These are phyloP conservation scores for Drosophila seguyi DNA, from an alignment of 1,140 invertebrate species.

Conservation along the genomic window DNA sequence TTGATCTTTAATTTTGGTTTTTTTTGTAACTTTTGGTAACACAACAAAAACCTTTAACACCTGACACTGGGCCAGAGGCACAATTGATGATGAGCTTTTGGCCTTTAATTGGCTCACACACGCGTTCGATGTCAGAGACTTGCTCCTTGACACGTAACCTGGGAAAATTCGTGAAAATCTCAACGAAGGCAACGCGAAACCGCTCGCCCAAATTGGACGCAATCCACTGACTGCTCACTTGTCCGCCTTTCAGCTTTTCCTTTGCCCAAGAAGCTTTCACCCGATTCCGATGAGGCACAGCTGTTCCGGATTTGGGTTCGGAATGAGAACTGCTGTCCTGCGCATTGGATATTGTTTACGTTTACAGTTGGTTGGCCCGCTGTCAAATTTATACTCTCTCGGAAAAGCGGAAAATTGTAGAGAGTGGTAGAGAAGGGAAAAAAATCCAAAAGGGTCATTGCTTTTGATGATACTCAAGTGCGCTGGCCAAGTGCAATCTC, in stretches of 20 bases:
- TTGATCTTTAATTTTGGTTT: slow-evolving; percentile 21
- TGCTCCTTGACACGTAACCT: slow-evolving; percentile 52
- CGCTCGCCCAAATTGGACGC: slow-evolving; percentile 58
- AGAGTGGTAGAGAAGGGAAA: slow-evolving; percentile 1
- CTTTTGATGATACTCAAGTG: slow-evolving; percentile 48
- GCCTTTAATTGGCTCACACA: slow-evolving; percentile 33
- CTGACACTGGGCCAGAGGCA: slow-evolving; percentile 16
- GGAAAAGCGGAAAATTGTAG: slow-evolving; percentile 4
- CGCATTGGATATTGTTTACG: slow-evolving; percentile 75
- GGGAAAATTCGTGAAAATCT: slow-evolving; percentile 11
- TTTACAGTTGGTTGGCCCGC: slow-evolving; percentile 67
- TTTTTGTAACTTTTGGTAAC: slow-evolving; percentile 1
- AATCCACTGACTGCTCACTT: slow-evolving; percentile 77
- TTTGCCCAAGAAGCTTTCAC: slow-evolving; percentile 53
- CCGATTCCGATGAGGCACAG: slow-evolving; percentile 22
- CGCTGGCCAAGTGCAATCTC: slow-evolving; percentile 44
- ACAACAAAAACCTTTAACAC: slow-evolving; percentile 14
- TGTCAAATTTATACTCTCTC: slow-evolving; percentile 24
- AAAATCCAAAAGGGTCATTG: slow-evolving; percentile 26
- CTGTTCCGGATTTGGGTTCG: slow-evolving; percentile 27
- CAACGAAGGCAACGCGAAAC: slow-evolving; percentile 15
- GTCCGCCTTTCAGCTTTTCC: slow-evolving; percentile 42
- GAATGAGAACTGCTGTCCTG: slow-evolving; percentile 47
- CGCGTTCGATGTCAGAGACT: background rate
- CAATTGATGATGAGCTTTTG: slow-evolving; percentile 21